phyloP scores from a whole-genome alignment of 92 coral and sea anemone species.

The Phymanthus crucifer region DNA sequence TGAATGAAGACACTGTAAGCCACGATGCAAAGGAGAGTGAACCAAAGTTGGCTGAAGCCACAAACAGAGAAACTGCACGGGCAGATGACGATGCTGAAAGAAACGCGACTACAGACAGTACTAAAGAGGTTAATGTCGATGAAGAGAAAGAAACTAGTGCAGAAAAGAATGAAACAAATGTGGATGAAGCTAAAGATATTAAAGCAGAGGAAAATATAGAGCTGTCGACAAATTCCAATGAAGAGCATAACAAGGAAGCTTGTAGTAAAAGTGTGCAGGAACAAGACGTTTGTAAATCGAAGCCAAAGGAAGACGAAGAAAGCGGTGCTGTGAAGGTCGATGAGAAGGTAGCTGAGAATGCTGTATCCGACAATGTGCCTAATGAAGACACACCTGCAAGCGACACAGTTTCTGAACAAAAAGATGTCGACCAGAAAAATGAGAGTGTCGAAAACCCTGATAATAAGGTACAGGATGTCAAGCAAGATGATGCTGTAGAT shows the following conservation, averaged over 20 bases:
- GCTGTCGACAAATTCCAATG: neutral
- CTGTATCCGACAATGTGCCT: neutral
- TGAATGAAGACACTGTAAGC: neutral
- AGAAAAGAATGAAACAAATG: neutral
- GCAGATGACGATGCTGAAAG: slow-evolving; percentile 4
- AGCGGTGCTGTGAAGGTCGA: neutral
- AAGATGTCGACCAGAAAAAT: neutral
- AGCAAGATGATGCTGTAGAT: neutral
- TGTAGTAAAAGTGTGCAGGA: neutral
- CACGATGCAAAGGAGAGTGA: neutral
- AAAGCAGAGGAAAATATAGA: neutral
- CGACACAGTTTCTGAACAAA: neutral
- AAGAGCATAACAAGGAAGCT: neutral
- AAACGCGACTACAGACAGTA: neutral
- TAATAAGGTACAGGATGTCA: neutral
- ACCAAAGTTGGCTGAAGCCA: neutral
- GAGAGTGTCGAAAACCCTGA: neutral
- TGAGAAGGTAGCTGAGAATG: slow-evolving; percentile 1
- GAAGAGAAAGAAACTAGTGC: neutral
- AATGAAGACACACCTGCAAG: neutral
- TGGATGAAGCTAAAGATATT: slow-evolving; percentile 23
- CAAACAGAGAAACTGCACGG: neutral
- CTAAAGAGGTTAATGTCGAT: neutral
- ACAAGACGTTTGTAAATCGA: neutral
- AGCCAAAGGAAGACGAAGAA: neutral